These are phyloP conservation scores for Tachypleus tridentatus DNA, from an alignment of 1,140 invertebrate species.

Conservation along the genomic window DNA sequence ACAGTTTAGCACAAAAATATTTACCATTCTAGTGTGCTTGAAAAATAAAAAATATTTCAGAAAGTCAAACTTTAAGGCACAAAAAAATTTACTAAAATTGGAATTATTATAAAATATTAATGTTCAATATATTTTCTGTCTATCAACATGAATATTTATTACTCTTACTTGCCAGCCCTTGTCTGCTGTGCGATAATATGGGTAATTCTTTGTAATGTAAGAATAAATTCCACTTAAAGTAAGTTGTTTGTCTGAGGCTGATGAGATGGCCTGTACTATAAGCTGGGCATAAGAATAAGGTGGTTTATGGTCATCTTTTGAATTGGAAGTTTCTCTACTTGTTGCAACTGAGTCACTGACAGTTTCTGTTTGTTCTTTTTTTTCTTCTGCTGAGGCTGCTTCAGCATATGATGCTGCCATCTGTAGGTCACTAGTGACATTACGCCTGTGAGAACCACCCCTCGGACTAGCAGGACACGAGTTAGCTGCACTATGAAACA, in stretches of 20 bases:
- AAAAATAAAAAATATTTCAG: too few species aligned
- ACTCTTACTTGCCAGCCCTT: constrained; percentile 82
- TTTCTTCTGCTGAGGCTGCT: neutral
- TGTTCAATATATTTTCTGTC: too few species aligned
- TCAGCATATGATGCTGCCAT: neutral
- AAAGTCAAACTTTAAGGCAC: too few species aligned
- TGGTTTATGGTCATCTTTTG: constrained; percentile 74
- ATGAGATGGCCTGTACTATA: constrained; percentile 94
- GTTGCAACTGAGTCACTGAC: too few species aligned
- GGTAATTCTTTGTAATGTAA: constrained; percentile 97
- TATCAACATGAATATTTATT: neutral
- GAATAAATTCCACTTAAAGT: constrained; percentile 96
- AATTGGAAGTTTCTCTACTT: too few species aligned
- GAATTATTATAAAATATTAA: too few species aligned
- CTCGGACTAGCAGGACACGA: constrained; percentile 94
- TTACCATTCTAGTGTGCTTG: too few species aligned
- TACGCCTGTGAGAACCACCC: constrained; percentile 46
- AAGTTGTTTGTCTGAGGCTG: constrained; percentile 85
- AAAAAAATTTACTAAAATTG: too few species aligned
- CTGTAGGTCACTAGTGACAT: constrained; percentile 50
- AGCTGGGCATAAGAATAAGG: constrained; percentile 97
- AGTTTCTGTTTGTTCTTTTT: neutral
- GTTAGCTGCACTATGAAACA: constrained; percentile 45
- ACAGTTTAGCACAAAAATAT: too few species aligned
- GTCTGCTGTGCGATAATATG: constrained; percentile 93